These are phyloP conservation scores for Nasonia giraulti DNA, from an alignment of 1,140 invertebrate genomes.

Conservation along the genomic window DNA sequence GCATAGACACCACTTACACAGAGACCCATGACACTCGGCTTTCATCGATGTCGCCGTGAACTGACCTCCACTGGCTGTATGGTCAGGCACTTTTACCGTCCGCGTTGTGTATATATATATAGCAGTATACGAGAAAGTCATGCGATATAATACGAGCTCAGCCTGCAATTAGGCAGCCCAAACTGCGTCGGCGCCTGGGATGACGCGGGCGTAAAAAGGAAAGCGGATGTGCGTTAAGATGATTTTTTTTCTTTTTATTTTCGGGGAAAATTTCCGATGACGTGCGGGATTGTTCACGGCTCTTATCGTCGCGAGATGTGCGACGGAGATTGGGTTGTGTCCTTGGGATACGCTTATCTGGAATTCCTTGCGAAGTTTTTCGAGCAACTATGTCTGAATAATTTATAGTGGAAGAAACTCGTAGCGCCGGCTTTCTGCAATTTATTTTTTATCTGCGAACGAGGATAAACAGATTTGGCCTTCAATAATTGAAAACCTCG, in stretches of 20 bases:
- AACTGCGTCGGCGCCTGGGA: not conserved
- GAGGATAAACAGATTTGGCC: too few relatives aligned
- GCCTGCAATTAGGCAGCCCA: constrained; percentile 9
- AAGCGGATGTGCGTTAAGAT: not conserved
- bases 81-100: not conserved
- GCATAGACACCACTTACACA: not conserved
- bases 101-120: too few relatives aligned
- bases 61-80: not conserved
- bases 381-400: not conserved
- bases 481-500: too few relatives aligned
- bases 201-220: not conserved
- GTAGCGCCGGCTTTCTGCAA: too few relatives aligned
- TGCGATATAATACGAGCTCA: not conserved
- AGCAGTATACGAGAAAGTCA: not conserved
- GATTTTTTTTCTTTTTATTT: not conserved
- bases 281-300: not conserved
- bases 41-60: not conserved
- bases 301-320: not conserved
- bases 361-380: not conserved
- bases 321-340: not conserved
- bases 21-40: not conserved
- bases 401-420: not conserved
- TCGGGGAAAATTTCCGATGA: not conserved
- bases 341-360: not conserved
- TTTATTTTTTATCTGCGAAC: too few relatives aligned